Evolutionary conservation across 2,888 invertebrate genomes (phyloP).

Genomic region (Pemphredon lugubris): DNA sequence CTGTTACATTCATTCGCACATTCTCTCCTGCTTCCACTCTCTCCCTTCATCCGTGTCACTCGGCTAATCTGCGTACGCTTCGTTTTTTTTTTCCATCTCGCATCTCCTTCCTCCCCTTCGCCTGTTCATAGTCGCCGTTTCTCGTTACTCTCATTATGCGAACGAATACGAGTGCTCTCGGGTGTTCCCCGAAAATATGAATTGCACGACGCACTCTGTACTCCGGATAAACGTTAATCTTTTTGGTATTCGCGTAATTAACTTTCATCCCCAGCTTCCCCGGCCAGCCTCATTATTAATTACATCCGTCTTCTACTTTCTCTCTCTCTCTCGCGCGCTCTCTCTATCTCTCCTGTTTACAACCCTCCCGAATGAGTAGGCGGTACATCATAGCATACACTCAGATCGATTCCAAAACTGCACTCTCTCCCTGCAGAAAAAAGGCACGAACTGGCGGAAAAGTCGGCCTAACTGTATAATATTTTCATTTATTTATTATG

Average conservation of each 20-base stretch:
- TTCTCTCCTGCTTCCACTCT: not conserved
- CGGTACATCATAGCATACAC: conserved; percentile 58
- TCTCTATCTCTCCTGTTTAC: conserved; percentile 10
- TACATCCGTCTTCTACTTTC: not conserved
- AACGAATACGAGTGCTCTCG: conserved; percentile 42
- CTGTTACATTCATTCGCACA: conserved; percentile 13
- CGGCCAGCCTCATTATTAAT: conserved; percentile 26
- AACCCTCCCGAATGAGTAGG: conserved; percentile 19
- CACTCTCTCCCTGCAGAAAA: conserved; percentile 78
- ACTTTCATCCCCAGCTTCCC: conserved; percentile 28
- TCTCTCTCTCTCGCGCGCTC: conserved; percentile 6
- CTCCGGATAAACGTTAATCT: conserved; percentile 20
- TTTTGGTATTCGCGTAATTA: conserved; percentile 18
- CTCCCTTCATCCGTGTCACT: conserved; percentile 31
- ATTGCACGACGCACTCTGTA: conserved; percentile 33
- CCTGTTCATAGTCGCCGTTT: conserved; percentile 6
- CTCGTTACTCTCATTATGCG: conserved; percentile 24
- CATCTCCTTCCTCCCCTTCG: conserved; percentile 27
- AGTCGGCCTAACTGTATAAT: conserved; percentile 81
- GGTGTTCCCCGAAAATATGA: conserved; percentile 54
- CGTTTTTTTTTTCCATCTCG: conserved; percentile 12
- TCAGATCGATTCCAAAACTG: conserved; percentile 63
- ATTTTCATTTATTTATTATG: conserved; percentile 79
- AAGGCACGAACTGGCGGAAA: conserved; percentile 81
- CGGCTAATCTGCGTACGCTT: conserved; percentile 29